Conservation (phyloP, 2,888 invertebrate genomes). For the Leptinotarsa juncta region DNA sequence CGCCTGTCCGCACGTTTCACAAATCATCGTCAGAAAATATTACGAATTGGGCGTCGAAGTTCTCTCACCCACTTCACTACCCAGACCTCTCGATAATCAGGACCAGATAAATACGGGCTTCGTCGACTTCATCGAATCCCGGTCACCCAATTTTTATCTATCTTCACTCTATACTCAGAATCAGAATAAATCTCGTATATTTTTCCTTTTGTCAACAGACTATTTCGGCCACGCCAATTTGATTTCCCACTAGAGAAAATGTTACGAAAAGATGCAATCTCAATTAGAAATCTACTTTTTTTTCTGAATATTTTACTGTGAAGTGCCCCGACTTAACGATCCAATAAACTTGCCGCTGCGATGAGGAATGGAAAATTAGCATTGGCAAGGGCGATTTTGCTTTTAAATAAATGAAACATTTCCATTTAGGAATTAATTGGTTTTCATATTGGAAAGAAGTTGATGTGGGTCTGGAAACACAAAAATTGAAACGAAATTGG, state of each 20-base stretch:
- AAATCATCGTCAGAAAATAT: too few species aligned
- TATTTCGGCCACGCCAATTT: background rate
- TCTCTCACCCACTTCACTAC: too few species aligned
- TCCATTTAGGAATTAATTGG: constrained; percentile 17
- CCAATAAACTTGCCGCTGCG: constrained; percentile 27
- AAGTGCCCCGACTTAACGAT: constrained; percentile 12
- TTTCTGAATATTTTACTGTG: constrained; percentile 14
- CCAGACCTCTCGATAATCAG: too few species aligned
- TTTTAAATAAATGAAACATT: constrained; percentile 23
- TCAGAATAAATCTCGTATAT: too few species aligned
- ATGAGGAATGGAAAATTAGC: constrained; percentile 24
- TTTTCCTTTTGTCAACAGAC: background rate
- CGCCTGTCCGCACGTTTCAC: too few species aligned
- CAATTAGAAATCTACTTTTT: constrained; percentile 5
- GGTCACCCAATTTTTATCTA: too few species aligned
- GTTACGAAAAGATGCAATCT: background rate
- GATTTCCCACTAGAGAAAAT: constrained; percentile 11
- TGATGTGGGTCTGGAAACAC: background rate
- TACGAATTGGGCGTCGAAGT: too few species aligned
- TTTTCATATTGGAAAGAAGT: background rate
- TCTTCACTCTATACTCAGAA: too few species aligned
- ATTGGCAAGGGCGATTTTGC: constrained; percentile 21
- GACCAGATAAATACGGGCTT: too few species aligned
- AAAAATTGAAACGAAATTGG: background rate
- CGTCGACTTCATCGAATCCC: too few species aligned